Conservation (phyloP, 1,140 invertebrate genomes). For the Rhynchophorus ferrugineus region DNA sequence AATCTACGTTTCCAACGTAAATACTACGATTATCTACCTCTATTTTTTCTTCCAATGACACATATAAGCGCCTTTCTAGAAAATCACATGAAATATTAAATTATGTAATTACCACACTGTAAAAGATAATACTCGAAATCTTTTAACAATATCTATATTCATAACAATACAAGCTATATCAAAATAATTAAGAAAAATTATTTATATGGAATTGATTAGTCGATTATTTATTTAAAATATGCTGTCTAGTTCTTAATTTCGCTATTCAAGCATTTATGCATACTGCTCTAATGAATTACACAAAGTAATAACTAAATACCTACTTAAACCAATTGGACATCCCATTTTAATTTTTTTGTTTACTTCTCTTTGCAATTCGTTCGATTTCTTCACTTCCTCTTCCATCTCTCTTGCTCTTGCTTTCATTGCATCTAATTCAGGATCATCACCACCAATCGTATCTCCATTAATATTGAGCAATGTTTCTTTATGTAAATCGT, state of each 20-base stretch:
- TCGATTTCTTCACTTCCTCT: constrained; percentile 97
- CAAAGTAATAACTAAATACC: constrained; percentile 35
- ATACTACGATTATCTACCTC: constrained; percentile 95
- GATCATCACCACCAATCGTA: constrained; percentile 47
- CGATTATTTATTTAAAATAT: too few species aligned
- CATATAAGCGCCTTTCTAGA: constrained; percentile 68
- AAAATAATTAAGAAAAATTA: too few species aligned
- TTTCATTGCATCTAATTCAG: constrained; percentile 91
- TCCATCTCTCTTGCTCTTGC: constrained; percentile 97
- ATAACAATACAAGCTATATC: too few species aligned
- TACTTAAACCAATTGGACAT: constrained; percentile 73
- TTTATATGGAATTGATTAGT: too few species aligned
- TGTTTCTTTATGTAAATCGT: constrained; percentile 41
- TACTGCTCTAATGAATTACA: background rate
- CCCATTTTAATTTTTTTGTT: constrained; percentile 96
- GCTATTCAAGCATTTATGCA: too few species aligned
- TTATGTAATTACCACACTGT: background rate
- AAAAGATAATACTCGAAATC: too few species aligned
- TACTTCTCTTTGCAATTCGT: constrained; percentile 94
- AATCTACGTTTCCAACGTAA: constrained; percentile 99
- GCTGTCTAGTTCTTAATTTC: too few species aligned
- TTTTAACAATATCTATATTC: too few species aligned
- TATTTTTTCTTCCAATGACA: constrained; percentile 92
- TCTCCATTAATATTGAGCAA: constrained; percentile 37
- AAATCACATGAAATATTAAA: too few species aligned